phyloP scores from a whole-genome alignment of 1,140 invertebrate species.

The Protaetia brevitarsis region DNA sequence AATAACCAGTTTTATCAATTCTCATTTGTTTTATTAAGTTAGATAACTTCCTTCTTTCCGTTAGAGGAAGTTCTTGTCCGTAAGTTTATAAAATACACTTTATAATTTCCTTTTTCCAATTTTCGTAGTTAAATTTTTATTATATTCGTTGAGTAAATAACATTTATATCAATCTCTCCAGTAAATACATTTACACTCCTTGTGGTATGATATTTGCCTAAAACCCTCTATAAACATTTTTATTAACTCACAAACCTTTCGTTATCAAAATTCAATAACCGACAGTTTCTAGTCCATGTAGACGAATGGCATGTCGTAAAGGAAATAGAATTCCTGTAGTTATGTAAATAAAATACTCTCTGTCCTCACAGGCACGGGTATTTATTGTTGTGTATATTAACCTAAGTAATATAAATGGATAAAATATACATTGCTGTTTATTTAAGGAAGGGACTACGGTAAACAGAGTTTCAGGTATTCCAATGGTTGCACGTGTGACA shows the following conservation, averaged over 20 bases:
- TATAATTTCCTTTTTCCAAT: too few species aligned
- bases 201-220: background rate
- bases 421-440: conserved; percentile 10
- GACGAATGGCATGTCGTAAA: background rate
- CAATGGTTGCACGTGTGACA: background rate
- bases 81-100: too few species aligned
- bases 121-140: too few species aligned
- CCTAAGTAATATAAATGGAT: conserved; percentile 4
- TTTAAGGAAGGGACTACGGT: background rate
- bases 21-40: too few species aligned
- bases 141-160: too few species aligned
- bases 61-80: too few species aligned
- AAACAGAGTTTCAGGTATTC: conserved; percentile 9
- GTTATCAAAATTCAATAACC: conserved; percentile 10
- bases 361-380: background rate
- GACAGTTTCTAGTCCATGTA: background rate
- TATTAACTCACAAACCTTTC: background rate
- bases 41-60: too few species aligned
- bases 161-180: too few species aligned
- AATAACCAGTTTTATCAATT: too few species aligned
- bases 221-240: conserved; percentile 13
- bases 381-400: background rate
- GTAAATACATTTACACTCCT: too few species aligned
- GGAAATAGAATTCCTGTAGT: background rate
- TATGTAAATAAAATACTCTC: background rate